phyloP scores from a whole-genome alignment of 92 coral and sea anemone species.

The Zoanthus solanderi region DNA sequence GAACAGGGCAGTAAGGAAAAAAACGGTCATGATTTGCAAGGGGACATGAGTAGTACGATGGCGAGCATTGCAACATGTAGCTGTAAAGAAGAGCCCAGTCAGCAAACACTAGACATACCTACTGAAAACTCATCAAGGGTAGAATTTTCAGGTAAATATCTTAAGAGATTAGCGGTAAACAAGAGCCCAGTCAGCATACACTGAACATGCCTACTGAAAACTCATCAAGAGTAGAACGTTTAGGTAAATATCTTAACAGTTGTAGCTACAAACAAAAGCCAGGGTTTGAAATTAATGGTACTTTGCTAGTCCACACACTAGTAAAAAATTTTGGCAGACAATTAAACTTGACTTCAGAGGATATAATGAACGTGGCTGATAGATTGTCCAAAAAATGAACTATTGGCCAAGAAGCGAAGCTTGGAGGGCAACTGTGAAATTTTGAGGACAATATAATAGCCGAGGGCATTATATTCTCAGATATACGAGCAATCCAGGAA shows the following conservation, averaged over 20 bases:
- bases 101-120: slow-evolving; percentile 18
- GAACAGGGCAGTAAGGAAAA: not conserved
- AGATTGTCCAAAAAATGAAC: too few relatives aligned
- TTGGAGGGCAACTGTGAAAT: too few relatives aligned
- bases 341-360: too few relatives aligned
- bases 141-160: slow-evolving; percentile 29
- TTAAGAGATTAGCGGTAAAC: slow-evolving; percentile 6
- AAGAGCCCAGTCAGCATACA: slow-evolving; percentile 22
- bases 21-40: not conserved
- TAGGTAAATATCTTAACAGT: not conserved
- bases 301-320: too few relatives aligned
- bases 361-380: too few relatives aligned
- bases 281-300: too few relatives aligned
- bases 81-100: slow-evolving; percentile 29
- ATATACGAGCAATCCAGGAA: too few relatives aligned
- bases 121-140: slow-evolving; percentile 32
- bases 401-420: too few relatives aligned
- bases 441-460: too few relatives aligned
- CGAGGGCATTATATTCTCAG: too few relatives aligned
- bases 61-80: slow-evolving; percentile 38
- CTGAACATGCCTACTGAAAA: slow-evolving; percentile 24
- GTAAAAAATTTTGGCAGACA: too few relatives aligned
- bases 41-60: not conserved
- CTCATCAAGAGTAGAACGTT: slow-evolving; percentile 30
- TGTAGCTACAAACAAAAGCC: too few relatives aligned